These are phyloP conservation scores for Actinia tenebrosa DNA, from an alignment of 64 coral and sea anemone species.

Conservation along the genomic window DNA sequence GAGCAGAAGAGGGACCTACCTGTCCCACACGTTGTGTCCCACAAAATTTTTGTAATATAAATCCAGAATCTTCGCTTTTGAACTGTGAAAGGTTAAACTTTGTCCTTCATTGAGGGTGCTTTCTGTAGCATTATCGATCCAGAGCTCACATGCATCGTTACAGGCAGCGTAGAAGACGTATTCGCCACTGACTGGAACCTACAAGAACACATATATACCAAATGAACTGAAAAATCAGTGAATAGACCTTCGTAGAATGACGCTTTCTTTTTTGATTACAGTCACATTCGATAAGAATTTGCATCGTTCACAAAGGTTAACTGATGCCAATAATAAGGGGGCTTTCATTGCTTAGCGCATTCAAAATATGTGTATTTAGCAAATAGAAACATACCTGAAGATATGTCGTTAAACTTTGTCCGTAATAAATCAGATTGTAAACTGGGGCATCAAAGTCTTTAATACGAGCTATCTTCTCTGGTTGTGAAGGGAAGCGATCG, in stretches of 20 bases:
- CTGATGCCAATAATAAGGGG: no score
- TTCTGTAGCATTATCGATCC: constrained; percentile 5
- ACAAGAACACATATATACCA: not conserved
- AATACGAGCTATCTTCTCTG: constrained; percentile 17
- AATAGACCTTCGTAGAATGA: no score
- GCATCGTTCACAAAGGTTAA: no score
- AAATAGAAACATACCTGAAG: not conserved
- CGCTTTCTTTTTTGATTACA: no score
- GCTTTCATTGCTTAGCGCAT: no score
- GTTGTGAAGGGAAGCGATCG: constrained; percentile 20
- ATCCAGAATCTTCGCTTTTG: not conserved
- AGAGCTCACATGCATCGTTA: constrained; percentile 33
- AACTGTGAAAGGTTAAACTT: not conserved
- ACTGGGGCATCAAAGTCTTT: constrained; percentile 28
- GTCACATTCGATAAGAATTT: no score
- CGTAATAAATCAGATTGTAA: constrained; percentile 9
- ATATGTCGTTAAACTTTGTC: constrained; percentile 35
- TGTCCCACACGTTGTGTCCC: constrained; percentile 25
- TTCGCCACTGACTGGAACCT: constrained; percentile 45
- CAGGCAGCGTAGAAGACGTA: constrained; percentile 46
- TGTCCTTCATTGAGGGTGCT: not conserved
- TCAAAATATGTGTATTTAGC: no score
- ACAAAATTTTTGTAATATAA: not conserved
- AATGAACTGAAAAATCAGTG: no score
- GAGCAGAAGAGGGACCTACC: not conserved